Base-by-base conservation (phyloP, 2,113 vertebrate genomes). In the Seriola aureovittata region DNA sequence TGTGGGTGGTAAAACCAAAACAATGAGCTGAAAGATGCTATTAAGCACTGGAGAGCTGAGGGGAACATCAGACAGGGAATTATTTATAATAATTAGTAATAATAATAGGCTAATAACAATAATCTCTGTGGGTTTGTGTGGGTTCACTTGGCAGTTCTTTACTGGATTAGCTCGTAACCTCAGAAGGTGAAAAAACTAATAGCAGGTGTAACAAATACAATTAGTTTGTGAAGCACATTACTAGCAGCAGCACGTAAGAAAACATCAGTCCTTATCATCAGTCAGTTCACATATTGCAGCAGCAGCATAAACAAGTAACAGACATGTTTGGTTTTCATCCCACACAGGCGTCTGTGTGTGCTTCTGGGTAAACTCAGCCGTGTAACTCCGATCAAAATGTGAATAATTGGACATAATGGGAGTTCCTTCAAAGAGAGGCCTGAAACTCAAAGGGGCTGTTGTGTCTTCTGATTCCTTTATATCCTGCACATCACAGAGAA, bases 341-440 rank as follows among this genome's bases (percentile, higher is more conserved):
- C 2, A 71, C 46, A 42, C 1, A 0, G 40, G 50, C 21, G 1
- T 12, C 78, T 21, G 54, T 46, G 21, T 55, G 34, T 38, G 2
- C 55, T 57, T 32, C 7, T 13, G 48, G 5, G 44, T 65, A 78
- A 62, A 67, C 55, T 77, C 36, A 44, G 11, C 38, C 2, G 6
- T 60, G 25, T 29, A 42, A 42, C 40, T 58, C 1, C 4, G 32
- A 65, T 14, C 57, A 74, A 54, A 59, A 21, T n/a, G 6, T 57
- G 9, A 70, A 42, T 64, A 70, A 78, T 21, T 81, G 58, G 48
- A 66, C 6, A 57, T 67, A 5, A 78, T 9, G 8, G n/a, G 13
- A 65, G 36, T 12, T 65, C 25, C 40, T 78, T 78, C 48, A 70
- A 77, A 80, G 52, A 3, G 16, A 25, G 34, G 57, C 50, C 14